Percentiles rank a stretch among this genome's conserved stretches.
Conservation (phyloP, 1,140 invertebrate species). For the Drosophila insularis region DNA sequence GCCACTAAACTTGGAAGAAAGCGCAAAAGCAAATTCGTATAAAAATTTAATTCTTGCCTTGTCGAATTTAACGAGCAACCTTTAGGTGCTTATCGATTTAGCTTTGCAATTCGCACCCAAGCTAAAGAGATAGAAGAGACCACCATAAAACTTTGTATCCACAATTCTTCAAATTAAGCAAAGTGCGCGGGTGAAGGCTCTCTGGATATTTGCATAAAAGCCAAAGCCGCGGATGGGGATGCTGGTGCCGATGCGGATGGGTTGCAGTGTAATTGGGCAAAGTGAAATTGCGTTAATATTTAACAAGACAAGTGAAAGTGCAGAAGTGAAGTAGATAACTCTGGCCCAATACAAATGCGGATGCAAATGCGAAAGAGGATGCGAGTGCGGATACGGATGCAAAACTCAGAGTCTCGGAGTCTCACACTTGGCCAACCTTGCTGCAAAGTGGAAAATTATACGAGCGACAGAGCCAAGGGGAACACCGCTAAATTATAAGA, state of each 20-base stretch:
- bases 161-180: constrained; percentile 55
- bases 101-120: constrained; percentile 25
- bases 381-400: background rate
- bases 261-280: constrained; percentile 75
- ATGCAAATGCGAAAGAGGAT: constrained; percentile 20
- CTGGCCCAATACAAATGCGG: constrained; percentile 22
- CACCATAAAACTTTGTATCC: constrained; percentile 39
- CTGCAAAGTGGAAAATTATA: constrained; percentile 53
- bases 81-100: constrained; percentile 49
- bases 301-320: constrained; percentile 67
- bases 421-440: constrained; percentile 21
- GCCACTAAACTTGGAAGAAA: constrained; percentile 45
- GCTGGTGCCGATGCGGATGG: constrained; percentile 37
- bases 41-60: constrained; percentile 62
- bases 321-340: constrained; percentile 58
- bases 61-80: constrained; percentile 67
- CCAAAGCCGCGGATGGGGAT: constrained; percentile 24
- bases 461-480: constrained; percentile 1
- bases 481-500: constrained; percentile 10
- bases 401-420: background rate
- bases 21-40: constrained; percentile 57
- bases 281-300: constrained; percentile 80
- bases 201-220: constrained; percentile 63
- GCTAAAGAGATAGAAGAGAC: background rate
- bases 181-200: constrained; percentile 34